Conservation (phyloP, 2,888 invertebrate species). For the Phyllotreta striolata region DNA sequence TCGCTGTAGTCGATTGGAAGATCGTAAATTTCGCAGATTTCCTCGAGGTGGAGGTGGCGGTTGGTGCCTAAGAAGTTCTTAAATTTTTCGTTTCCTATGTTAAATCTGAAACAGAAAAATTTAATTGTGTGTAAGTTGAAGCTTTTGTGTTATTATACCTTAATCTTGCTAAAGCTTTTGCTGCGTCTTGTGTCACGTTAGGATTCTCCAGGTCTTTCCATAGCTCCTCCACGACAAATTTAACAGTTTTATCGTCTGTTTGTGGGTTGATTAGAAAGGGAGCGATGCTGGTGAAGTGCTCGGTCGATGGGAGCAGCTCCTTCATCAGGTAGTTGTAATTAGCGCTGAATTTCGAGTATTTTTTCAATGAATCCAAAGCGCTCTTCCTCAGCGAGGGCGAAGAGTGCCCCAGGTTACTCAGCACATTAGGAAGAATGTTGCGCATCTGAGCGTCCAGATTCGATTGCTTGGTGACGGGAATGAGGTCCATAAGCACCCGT, state of each 20-base stretch:
- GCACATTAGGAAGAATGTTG: slow-evolving; percentile 70
- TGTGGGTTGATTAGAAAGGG: slow-evolving; percentile 48
- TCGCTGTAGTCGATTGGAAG: slow-evolving; percentile 46
- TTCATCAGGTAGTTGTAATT: slow-evolving; percentile 73
- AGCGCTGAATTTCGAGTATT: slow-evolving; percentile 74
- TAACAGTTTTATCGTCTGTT: slow-evolving; percentile 35
- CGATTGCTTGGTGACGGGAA: slow-evolving; percentile 73
- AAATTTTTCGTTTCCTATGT: slow-evolving; percentile 72
- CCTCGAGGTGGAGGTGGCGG: slow-evolving; percentile 64
- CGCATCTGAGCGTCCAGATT: slow-evolving; percentile 74
- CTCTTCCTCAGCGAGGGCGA: slow-evolving; percentile 84
- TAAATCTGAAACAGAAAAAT: slow-evolving; percentile 26
- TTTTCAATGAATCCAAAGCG: slow-evolving; percentile 77
- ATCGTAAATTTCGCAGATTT: slow-evolving; percentile 70
- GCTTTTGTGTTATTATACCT: slow-evolving; percentile 56
- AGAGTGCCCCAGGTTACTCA: slow-evolving; percentile 80
- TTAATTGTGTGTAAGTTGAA: slow-evolving; percentile 48
- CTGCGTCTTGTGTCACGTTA: slow-evolving; percentile 66
- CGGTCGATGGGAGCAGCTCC: slow-evolving; percentile 71
- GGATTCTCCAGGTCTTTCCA: slow-evolving; percentile 36
- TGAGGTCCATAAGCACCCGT: slow-evolving; percentile 78
- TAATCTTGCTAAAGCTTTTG: slow-evolving; percentile 75
- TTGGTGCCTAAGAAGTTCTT: slow-evolving; percentile 60
- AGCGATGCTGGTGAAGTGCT: slow-evolving; percentile 65
- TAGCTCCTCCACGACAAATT: slow-evolving; percentile 32